A percentile compares a stretch with the other conserved stretches of the same genome.
Evolutionary conservation across 2,888 invertebrate genomes (phyloP).

Genomic region (Exocentrus adspersus): DNA sequence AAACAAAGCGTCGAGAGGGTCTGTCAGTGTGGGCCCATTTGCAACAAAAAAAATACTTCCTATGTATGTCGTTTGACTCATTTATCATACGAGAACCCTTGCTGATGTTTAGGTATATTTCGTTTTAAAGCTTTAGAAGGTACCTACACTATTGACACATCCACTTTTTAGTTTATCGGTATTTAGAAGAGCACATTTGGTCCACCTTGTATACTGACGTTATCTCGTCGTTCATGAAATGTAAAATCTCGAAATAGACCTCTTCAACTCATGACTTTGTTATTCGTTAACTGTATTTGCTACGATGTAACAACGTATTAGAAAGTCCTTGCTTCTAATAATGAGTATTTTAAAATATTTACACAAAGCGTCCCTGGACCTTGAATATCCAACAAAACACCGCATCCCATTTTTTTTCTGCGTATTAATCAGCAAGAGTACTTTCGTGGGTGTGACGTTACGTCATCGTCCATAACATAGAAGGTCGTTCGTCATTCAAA

Average conservation of each 20-base stretch:
- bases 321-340: constrained; percentile 35
- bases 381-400: constrained; percentile 37
- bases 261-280: neutral
- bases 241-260: neutral
- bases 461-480: constrained; percentile 39
- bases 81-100: no score
- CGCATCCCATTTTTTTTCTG: constrained; percentile 31
- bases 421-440: constrained; percentile 32
- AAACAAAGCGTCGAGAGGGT: neutral
- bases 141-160: no score
- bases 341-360: constrained; percentile 45
- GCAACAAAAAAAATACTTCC: neutral
- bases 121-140: no score
- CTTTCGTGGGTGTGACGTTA: constrained; percentile 39
- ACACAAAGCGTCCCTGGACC: constrained; percentile 41
- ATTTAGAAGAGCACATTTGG: no score
- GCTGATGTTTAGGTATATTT: no score
- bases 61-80: no score
- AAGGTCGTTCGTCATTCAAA: constrained; percentile 26
- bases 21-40: neutral
- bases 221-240: neutral
- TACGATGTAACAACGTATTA: constrained; percentile 16
- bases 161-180: no score
- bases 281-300: constrained; percentile 8
- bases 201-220: no score